These are phyloP conservation scores for Cerceris rybyensis DNA, from an alignment of 2,888 invertebrate species.

Conservation along the genomic window DNA sequence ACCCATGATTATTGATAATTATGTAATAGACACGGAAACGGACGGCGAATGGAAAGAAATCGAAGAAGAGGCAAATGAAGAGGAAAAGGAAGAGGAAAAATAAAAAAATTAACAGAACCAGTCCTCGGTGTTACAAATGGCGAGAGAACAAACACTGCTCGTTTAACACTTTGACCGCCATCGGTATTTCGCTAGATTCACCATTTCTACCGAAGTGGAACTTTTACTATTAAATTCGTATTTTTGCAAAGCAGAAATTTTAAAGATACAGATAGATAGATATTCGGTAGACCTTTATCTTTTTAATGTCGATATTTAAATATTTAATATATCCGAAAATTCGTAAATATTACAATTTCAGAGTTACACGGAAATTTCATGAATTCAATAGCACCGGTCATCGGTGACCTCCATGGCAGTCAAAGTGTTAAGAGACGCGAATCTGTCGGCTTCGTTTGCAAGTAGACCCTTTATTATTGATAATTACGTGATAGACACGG, in stretches of 20 bases:
- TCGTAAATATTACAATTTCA: background rate
- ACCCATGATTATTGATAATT: slow-evolving; percentile 67
- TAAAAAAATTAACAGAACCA: background rate
- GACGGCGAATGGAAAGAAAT: background rate
- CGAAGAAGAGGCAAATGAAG: background rate
- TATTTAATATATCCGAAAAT: slow-evolving; percentile 47
- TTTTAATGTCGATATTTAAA: slow-evolving; percentile 70
- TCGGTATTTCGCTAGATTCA: too few relatives aligned
- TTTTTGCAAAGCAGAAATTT: too few relatives aligned
- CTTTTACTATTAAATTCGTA: too few relatives aligned
- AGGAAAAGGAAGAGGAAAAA: background rate
- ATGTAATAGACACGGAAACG: slow-evolving; percentile 56
- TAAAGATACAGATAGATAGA: too few relatives aligned
- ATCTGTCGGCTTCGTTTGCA: slow-evolving; percentile 64
- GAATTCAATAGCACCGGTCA: slow-evolving; percentile 12
- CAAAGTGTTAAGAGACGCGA: background rate
- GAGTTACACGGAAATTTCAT: slow-evolving; percentile 40
- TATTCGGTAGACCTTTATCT: too few relatives aligned
- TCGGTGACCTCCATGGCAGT: too few relatives aligned
- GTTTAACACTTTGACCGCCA: slow-evolving; percentile 61
- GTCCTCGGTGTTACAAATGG: slow-evolving; percentile 33
- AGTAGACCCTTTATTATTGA: slow-evolving; percentile 48
- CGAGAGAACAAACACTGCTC: slow-evolving; percentile 21
- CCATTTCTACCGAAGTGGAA: too few relatives aligned
- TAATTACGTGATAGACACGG: slow-evolving; percentile 66